Evolutionary conservation across 1,140 invertebrate species (phyloP), one percentile per base, ranked within the genome.

Genomic region (Nasonia giraulti): DNA sequence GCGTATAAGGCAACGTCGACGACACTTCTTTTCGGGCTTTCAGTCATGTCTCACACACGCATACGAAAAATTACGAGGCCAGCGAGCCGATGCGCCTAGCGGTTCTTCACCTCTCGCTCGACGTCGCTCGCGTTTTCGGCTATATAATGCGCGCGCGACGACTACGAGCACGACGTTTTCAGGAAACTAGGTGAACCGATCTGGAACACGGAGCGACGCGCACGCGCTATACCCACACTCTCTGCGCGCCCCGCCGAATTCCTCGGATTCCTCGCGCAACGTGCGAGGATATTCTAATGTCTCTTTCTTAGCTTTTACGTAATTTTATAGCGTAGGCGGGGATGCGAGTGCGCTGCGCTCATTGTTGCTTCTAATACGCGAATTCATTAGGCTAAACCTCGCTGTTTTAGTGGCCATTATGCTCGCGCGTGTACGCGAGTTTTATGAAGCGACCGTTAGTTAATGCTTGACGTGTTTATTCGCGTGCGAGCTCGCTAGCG

Each of bases 111-210:
- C 73, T 82, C 5, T 44, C 69, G 80, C 75, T 62, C 27, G 27
- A 27, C 44, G 33, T n/a, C 31, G 77, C 17, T 62, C 20, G 83
- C 62, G 66, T 76, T 77, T 86, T 81, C 73, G 55, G 55, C 55
- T 62, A 62, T 50, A 50, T 50, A 50, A 17, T 50, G 37, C 44
- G 69, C 68, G 31, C 27, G 27, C 27, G 10, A 44, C 40, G 40
- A 8, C 40, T 27, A 27, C 27, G 27, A 27, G 27, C 7, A 44
- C 76, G 75, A 47, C 33, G 47, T 88, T 88, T 88, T 71, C 80
- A 73, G 71, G 74, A 85, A 90, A 87, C 87, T 90, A 87, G 87
- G 89, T 89, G 89, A 91, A 90, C 87, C 81, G 87, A 91, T 91
- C 87, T 91, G 84, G 89, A 89, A 86, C 88, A 11, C 40, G 10